A percentile compares a stretch with the other conserved stretches of the same genome.
phyloP scores from a whole-genome alignment of 1,140 invertebrate genomes.

The Eumeta japonica region DNA sequence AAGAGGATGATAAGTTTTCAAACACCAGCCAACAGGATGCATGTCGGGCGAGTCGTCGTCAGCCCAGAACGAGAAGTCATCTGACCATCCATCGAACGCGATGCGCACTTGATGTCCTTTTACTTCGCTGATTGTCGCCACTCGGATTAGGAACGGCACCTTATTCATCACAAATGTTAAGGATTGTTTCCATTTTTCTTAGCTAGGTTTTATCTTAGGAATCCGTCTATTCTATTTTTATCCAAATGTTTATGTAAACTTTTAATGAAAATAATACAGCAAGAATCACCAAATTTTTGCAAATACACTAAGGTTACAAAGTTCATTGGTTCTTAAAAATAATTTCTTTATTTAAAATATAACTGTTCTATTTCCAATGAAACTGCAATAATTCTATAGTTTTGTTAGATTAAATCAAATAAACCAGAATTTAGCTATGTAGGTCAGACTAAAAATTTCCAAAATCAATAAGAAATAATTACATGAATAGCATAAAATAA shows the following conservation, averaged over 20 bases:
- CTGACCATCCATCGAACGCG: slow-evolving; percentile 89
- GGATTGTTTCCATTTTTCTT: neutral
- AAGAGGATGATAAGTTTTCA: slow-evolving; percentile 81
- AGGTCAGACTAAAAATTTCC: no score
- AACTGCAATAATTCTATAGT: no score
- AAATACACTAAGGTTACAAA: no score
- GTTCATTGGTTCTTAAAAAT: no score
- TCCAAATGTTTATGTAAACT: neutral
- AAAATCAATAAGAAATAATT: no score
- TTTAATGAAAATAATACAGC: neutral
- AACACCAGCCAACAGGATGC: slow-evolving; percentile 89
- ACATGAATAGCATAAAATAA: no score
- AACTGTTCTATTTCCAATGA: no score
- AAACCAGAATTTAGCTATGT: no score
- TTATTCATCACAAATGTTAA: slow-evolving; percentile 8
- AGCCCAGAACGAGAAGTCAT: slow-evolving; percentile 84
- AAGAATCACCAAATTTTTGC: no score
- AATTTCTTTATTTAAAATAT: no score
- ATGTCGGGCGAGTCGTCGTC: slow-evolving; percentile 88
- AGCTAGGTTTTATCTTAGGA: neutral
- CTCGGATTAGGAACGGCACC: slow-evolving; percentile 73
- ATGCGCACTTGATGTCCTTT: slow-evolving; percentile 77
- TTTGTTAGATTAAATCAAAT: no score
- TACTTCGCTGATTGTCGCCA: slow-evolving; percentile 79
- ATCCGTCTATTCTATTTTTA: neutral